Evolutionary conservation across 1,140 invertebrate species (phyloP), one percentile per base, ranked within the genome.

Genomic region (Matsumurasca onukii): DNA sequence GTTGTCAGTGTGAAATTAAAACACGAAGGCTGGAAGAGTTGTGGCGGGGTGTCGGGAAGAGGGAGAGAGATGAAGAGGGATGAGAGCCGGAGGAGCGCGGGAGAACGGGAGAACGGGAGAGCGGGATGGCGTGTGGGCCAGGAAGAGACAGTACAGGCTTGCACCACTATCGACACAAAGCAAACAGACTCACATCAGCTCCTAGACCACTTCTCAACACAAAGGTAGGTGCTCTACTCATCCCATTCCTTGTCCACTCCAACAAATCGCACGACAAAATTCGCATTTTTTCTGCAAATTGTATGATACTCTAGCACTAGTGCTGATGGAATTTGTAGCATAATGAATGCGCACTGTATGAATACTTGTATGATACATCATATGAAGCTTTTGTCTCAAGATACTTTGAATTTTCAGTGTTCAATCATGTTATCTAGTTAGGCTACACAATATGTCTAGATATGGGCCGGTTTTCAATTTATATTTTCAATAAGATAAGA

Each of bases 141-240:
- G 55, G 24, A 59, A 59, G 55, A 27, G 55, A 59, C 24, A 59
- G 55, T 9, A 59, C 55, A 13, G 55, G 30, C 24, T 59, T 27
- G 55, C 25, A 59, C 55, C 55, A 27, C 55, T 59, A 59, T 59
- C 30, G 55, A 59, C 55, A 59, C 55, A 59, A 59, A 59, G 55
- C 55, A 5, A 5, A 9, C 24, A 59, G 55, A 15, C 30, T 27
- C 17, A 3, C 5, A 15, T 27, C 22, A 59, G 55, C 25, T 15
- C 25, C 22, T 29, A 9, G 22, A 39, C 34, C 34, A 39, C 34
- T 39, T 5, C 5, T 9, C 34, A 51, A 29, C 55, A 59, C 55
- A 29, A 27, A 59, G 25, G 55, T 59, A 59, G 24, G 55, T 51
- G n/a, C 49, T 5, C 17, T 39, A 9, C 34, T 39, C 34, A 39